Evolutionary conservation across 1,140 invertebrate species (phyloP).

Genomic region (Pseudoatta argentina): DNA sequence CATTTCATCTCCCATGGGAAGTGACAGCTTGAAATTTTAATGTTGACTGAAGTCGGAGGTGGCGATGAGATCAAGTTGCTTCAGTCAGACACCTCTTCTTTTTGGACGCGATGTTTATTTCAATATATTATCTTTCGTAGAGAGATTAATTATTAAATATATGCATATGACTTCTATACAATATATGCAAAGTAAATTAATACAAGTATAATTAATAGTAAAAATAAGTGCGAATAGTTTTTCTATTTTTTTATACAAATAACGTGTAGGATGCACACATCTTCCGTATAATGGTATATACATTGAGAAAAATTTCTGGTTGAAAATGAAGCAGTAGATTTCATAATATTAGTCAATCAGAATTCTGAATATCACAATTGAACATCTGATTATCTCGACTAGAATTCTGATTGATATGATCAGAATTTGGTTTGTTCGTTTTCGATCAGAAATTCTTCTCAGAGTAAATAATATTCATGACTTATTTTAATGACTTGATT

Average conservation of each 20-base stretch:
- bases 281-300: neutral
- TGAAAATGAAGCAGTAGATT: too few species aligned
- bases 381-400: too few species aligned
- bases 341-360: too few species aligned
- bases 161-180: neutral
- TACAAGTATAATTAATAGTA: conserved; percentile 4
- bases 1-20: conserved; percentile 46
- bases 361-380: too few species aligned
- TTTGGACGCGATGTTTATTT: conserved; percentile 11
- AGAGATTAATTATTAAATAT: conserved; percentile 1
- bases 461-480: neutral
- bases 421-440: too few species aligned
- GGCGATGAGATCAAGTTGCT: conserved; percentile 46
- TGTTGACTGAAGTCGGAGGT: conserved; percentile 1
- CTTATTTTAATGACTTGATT: neutral
- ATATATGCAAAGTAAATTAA: conserved; percentile 10
- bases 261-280: neutral
- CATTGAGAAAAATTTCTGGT: too few species aligned
- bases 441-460: too few species aligned
- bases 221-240: neutral
- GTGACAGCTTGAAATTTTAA: conserved; percentile 49
- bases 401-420: too few species aligned
- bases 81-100: neutral
- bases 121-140: neutral
- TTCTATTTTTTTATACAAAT: neutral